phyloP scores from a whole-genome alignment of 1,140 invertebrate species.

The Scaptodrosophila lebanonensis region DNA sequence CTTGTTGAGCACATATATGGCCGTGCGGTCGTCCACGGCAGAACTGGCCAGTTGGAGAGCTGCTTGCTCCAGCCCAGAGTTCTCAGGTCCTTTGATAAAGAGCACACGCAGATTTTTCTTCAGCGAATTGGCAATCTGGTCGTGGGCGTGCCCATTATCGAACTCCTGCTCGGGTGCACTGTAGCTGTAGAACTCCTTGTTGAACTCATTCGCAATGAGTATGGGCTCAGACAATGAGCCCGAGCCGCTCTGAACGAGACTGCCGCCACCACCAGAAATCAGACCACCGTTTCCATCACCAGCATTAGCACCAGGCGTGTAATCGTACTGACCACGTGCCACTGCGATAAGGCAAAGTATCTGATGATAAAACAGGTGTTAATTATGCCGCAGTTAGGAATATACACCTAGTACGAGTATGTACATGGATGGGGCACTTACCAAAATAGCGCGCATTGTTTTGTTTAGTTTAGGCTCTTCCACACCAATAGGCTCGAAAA shows the following conservation, averaged over 20 bases:
- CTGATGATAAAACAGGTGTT: conserved; percentile 7
- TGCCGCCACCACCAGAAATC: conserved; percentile 1
- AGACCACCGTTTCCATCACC: conserved; percentile 30
- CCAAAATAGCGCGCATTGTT: conserved; percentile 65
- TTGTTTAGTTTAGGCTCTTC: conserved; percentile 22
- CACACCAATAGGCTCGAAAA: conserved; percentile 23
- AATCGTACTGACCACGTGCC: conserved; percentile 53
- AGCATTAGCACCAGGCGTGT: conserved; percentile 32
- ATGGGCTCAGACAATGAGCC: conserved; percentile 47
- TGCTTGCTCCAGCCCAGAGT: conserved; percentile 79
- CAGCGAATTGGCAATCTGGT: conserved; percentile 75
- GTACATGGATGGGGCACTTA: conserved; percentile 11
- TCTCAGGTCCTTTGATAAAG: conserved; percentile 87
- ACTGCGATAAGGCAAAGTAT: conserved; percentile 51
- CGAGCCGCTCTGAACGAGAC: conserved; percentile 16
- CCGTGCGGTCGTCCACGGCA: conserved; percentile 86
- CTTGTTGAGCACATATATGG: conserved; percentile 90
- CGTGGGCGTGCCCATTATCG: conserved; percentile 35
- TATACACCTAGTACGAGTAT: not conserved
- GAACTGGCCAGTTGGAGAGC: conserved; percentile 82
- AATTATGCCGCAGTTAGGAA: too few relatives aligned
- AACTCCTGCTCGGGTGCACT: conserved; percentile 63
- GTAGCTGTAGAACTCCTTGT: conserved; percentile 63
- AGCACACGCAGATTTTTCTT: conserved; percentile 91
- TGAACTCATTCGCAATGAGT: conserved; percentile 44